Evolutionary conservation across 2,888 invertebrate species (phyloP), one percentile per base, ranked within the genome.

Genomic region (Rotaria magnacalcarata): DNA sequence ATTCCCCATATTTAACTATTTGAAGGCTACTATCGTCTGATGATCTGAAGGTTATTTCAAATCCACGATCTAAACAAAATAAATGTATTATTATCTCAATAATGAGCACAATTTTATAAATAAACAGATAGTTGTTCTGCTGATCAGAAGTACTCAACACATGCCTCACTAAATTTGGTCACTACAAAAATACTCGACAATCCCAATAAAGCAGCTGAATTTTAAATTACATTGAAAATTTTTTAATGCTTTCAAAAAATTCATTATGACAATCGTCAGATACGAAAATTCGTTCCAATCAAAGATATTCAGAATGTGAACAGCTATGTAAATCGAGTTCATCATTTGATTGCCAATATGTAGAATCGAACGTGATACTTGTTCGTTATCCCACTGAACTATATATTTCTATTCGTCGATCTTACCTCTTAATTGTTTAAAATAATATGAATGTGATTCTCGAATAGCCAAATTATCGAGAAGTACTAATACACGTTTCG

Each of bases 381-480:
- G 16, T 67, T 19, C 41, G 0, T 43, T 80, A 80, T 80, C 43
- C 80, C 8, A 47, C 47, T 47, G 14, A 47, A 80, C 43, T 47
- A 47, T 3, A 80, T 47, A 47, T 43, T 16, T 75, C 47, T 41
- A 2, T 24, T 41, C 24, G 2, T 43, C 7, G 5, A 11, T 8
- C n/a, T n/a, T 80, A 80, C 80, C 47, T 80, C 47, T 80, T n/a
- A 93, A 88, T 86, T 88, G 89, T 92, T 95, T 96, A 92, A 99
- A 96, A 92, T 97, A 98, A 89, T 95, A 94, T 27, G 97, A 98
- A 92, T 99, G 98, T 0, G 97, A 97, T 92, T 98, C 97, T 89
- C 95, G 94, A 88, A 96, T 94, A 27, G 95, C 95, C 90, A 96
- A 93, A 92, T 95, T 97, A 91, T 99, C 98, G 58, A 98, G 93